These are phyloP conservation scores for Enoplosus armatus DNA, from an alignment of 2,797 vertebrate genomes.

Conservation along the genomic window DNA sequence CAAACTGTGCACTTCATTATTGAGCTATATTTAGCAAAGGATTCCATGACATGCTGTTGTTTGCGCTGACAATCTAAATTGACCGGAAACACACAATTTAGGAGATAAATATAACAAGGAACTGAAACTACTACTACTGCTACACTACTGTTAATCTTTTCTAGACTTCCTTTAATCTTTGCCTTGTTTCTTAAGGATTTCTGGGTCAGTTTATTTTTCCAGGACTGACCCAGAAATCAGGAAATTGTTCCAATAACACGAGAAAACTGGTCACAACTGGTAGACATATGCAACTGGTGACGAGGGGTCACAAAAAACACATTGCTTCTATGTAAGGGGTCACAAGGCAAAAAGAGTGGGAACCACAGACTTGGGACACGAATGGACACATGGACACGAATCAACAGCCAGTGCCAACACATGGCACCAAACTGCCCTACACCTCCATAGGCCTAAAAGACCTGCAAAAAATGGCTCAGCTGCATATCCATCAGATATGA, in stretches of 20 bases:
- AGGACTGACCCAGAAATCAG: too few species aligned
- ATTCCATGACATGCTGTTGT: not conserved
- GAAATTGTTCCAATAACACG: not conserved
- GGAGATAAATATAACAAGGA: not conserved
- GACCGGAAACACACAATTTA: not conserved
- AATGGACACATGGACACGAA: not conserved
- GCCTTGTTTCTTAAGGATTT: not conserved
- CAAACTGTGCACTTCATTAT: not conserved
- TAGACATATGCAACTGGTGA: not conserved
- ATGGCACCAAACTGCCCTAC: not conserved
- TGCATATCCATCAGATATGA: slow-evolving; percentile 25
- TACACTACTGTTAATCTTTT: not conserved
- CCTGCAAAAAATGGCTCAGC: slow-evolving; percentile 11
- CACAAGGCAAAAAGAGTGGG: not conserved
- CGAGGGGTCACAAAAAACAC: not conserved
- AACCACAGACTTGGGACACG: not conserved
- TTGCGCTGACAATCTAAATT: not conserved
- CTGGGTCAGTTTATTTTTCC: not conserved
- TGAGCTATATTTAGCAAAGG: not conserved
- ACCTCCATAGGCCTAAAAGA: not conserved
- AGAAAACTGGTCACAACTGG: not conserved
- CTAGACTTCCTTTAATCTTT: not conserved
- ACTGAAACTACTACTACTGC: too few species aligned
- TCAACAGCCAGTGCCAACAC: not conserved
- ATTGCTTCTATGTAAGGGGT: not conserved